phyloP scores from a whole-genome alignment of 1,140 invertebrate species.

The Drosophila mojavensis region DNA sequence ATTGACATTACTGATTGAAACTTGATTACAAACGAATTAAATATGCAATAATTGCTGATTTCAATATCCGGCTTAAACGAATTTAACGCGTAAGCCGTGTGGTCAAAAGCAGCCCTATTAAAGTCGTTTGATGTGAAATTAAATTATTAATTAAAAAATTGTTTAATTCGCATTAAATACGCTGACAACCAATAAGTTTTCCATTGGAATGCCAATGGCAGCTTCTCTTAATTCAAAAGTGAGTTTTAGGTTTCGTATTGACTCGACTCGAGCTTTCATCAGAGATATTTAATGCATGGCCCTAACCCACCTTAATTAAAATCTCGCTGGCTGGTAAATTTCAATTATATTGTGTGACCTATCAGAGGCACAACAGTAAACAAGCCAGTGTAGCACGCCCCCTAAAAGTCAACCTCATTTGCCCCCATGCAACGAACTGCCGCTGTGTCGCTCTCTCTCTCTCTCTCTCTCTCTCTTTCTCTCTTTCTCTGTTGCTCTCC shows the following conservation, averaged over 20 bases:
- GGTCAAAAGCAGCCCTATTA: too few species aligned
- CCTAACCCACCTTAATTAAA: conserved; percentile 56
- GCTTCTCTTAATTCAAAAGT: too few species aligned
- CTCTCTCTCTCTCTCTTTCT: not conserved
- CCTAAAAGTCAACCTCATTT: conserved; percentile 1
- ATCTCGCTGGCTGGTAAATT: conserved; percentile 52
- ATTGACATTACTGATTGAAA: too few species aligned
- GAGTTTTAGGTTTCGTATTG: not conserved
- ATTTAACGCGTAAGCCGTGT: too few species aligned
- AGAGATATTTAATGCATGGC: not conserved
- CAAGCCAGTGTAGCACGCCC: conserved; percentile 39
- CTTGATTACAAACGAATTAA: too few species aligned
- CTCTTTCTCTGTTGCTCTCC: not conserved
- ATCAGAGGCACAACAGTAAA: conserved; percentile 75
- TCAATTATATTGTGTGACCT: conserved; percentile 78
- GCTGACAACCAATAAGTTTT: too few species aligned
- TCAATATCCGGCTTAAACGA: too few species aligned
- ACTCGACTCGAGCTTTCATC: not conserved
- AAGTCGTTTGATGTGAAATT: too few species aligned
- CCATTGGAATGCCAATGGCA: too few species aligned
- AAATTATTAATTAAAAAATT: too few species aligned
- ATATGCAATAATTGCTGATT: too few species aligned
- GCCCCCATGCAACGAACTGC: not conserved
- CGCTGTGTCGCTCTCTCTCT: not conserved
- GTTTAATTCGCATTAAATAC: too few species aligned